Conservation (phyloP, 2,888 invertebrate species). For the Meiosimyza platycephala region DNA sequence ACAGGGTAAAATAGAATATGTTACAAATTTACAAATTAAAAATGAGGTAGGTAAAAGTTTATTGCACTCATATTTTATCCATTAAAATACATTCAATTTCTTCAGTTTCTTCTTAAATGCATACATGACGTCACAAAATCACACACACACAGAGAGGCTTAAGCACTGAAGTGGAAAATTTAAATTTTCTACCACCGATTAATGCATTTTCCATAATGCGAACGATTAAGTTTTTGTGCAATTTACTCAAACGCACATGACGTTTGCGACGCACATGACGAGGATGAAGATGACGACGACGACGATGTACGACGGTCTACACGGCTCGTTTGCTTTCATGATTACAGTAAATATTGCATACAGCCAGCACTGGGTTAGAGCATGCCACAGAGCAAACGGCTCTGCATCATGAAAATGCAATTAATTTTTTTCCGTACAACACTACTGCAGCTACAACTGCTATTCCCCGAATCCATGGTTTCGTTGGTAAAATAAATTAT, state of each 20-base stretch:
- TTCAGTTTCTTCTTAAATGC: no score
- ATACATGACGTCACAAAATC: no score
- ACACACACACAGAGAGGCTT: no score
- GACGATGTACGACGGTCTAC: background rate
- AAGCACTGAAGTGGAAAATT: no score
- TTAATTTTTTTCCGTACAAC: background rate
- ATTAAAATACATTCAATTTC: no score
- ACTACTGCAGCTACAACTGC: background rate
- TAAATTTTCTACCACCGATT: conserved; percentile 23
- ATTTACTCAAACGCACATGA: conserved; percentile 14
- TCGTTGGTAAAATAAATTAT: conserved; percentile 30
- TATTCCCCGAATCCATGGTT: conserved; percentile 1
- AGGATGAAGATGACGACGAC: background rate
- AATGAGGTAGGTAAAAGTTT: no score
- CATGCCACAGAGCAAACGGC: background rate
- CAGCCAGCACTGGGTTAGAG: background rate
- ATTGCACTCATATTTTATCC: no score
- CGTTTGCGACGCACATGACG: background rate
- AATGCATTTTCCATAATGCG: conserved; percentile 35
- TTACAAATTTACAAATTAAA: no score
- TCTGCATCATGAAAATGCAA: conserved; percentile 25
- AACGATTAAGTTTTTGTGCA: conserved; percentile 35
- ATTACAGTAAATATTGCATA: no score
- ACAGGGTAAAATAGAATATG: no score
- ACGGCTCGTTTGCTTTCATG: background rate